Conservation (phyloP, 2,888 invertebrate genomes). For the Mactromeris polynyma region DNA sequence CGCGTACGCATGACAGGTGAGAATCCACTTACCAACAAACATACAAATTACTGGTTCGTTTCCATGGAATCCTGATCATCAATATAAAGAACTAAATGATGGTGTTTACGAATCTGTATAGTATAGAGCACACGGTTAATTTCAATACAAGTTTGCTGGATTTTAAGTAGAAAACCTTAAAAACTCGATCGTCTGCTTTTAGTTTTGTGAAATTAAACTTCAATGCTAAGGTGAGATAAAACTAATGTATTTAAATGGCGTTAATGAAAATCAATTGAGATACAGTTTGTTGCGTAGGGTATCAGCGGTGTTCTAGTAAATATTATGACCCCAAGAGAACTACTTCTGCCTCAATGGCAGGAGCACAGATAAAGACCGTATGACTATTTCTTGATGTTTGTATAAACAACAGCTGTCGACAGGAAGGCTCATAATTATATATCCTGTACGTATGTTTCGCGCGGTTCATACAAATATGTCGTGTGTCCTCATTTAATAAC, state of each 20-base stretch:
- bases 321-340: background rate
- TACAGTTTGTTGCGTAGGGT: background rate
- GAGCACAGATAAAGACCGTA: background rate
- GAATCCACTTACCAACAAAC: conserved; percentile 58
- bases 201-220: conserved; percentile 9
- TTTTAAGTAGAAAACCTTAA: conserved; percentile 8
- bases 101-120: conserved; percentile 37
- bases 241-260: background rate
- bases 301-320: background rate
- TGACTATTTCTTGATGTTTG: conserved; percentile 9
- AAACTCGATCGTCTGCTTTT: background rate
- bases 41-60: conserved; percentile 59
- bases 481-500: background rate
- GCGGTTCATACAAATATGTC: conserved; percentile 20
- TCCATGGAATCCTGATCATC: conserved; percentile 57
- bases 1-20: conserved; percentile 62
- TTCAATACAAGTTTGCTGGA: conserved; percentile 10
- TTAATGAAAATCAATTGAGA: background rate
- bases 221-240: background rate
- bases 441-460: background rate
- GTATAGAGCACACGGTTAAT: background rate
- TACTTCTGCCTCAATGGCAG: background rate
- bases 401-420: background rate
- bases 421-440: background rate
- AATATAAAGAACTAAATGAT: conserved; percentile 40